Evolutionary conservation across 2,888 invertebrate species (phyloP).

Genomic region (Pachymerium ferrugineum): DNA sequence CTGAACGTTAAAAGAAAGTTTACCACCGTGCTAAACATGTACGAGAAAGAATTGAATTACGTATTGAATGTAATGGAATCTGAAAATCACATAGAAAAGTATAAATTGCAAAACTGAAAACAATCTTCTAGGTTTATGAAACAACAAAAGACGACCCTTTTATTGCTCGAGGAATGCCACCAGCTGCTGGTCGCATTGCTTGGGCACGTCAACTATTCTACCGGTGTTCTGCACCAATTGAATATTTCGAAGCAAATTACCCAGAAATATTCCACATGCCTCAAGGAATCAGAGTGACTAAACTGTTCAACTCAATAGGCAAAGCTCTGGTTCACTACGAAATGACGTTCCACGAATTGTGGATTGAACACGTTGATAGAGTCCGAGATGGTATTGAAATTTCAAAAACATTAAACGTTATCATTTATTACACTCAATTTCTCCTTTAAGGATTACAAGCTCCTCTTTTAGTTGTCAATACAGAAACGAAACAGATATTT

Average conservation of each 20-base stretch:
- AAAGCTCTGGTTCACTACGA: conserved; percentile 77
- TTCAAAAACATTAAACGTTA: background rate
- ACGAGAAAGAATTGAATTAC: conserved; percentile 63
- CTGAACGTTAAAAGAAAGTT: conserved; percentile 69
- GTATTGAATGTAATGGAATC: conserved; percentile 54
- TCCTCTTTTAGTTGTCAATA: conserved; percentile 64
- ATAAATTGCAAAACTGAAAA: background rate
- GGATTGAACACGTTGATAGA: conserved; percentile 69
- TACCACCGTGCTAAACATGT: conserved; percentile 62
- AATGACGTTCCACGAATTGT: conserved; percentile 72
- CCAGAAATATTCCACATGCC: background rate
- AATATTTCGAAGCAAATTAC: background rate
- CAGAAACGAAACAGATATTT: conserved; percentile 58
- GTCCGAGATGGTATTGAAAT: conserved; percentile 48
- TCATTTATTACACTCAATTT: conserved; percentile 2
- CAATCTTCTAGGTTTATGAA: conserved; percentile 57
- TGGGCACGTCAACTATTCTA: conserved; percentile 76
- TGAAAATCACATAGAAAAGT: background rate
- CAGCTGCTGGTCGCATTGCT: conserved; percentile 70
- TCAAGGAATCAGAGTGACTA: background rate
- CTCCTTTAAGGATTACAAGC: conserved; percentile 56
- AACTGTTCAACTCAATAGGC: conserved; percentile 67
- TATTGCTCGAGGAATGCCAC: conserved; percentile 68
- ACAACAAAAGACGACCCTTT: conserved; percentile 68
- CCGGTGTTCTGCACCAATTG: conserved; percentile 40